A percentile compares a stretch with the other conserved stretches of the same genome.
Conservation (phyloP, 2,797 vertebrate genomes). For the Lacerta viridis region DNA sequence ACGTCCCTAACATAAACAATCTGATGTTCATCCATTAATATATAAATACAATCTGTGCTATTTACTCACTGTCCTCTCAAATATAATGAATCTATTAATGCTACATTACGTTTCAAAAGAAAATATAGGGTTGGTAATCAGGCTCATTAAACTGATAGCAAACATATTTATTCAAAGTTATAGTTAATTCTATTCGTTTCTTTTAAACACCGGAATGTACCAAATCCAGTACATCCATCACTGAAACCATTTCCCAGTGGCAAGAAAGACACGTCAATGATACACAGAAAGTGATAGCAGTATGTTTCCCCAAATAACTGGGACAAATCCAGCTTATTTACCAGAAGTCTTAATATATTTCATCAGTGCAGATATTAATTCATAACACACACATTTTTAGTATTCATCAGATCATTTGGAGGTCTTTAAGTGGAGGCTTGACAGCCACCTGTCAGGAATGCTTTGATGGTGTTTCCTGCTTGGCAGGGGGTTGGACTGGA, state of each 20-base stretch:
- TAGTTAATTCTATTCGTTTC: slow-evolving; percentile 20
- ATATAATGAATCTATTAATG: slow-evolving; percentile 28
- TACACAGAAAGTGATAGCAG: background rate
- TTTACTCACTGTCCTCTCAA: background rate
- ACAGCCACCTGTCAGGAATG: too few species aligned
- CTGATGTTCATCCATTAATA: slow-evolving; percentile 17
- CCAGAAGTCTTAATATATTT: background rate
- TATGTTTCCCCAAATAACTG: background rate
- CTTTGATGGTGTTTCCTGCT: too few species aligned
- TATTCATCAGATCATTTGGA: background rate
- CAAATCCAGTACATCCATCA: background rate
- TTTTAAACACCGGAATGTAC: background rate
- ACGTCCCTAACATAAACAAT: background rate
- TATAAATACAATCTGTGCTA: background rate
- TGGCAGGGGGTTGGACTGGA: too few species aligned
- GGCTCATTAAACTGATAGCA: slow-evolving; percentile 38
- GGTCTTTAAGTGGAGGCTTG: too few species aligned
- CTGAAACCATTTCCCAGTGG: background rate
- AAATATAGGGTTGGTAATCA: slow-evolving; percentile 24
- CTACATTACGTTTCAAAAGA: slow-evolving; percentile 28
- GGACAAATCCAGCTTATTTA: slow-evolving; percentile 1
- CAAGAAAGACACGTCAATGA: background rate
- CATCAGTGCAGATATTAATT: background rate
- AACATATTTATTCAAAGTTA: slow-evolving; percentile 26
- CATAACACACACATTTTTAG: slow-evolving; percentile 2